phyloP scores from a whole-genome alignment of 2,797 vertebrate species.

The Botia kubotai region DNA sequence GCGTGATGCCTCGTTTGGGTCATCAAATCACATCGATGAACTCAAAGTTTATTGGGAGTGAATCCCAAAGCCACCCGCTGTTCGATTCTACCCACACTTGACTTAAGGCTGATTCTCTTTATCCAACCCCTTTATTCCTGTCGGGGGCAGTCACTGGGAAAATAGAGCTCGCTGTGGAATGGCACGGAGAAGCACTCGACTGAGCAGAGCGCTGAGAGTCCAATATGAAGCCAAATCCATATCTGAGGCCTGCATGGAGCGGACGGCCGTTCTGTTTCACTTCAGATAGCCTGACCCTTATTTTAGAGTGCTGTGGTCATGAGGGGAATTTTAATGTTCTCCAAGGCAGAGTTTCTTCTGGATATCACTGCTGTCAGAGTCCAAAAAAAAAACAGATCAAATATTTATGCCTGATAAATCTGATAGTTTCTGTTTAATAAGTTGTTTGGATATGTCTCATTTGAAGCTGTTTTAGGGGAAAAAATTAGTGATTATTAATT shows the following conservation, averaged over 20 bases:
- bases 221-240: slow-evolving; percentile 21
- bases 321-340: slow-evolving; percentile 41
- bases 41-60: background rate
- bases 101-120: slow-evolving; percentile 20
- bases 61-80: background rate
- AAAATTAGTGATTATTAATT: too few relatives aligned
- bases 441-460: too few relatives aligned
- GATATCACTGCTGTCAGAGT: background rate
- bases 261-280: slow-evolving; percentile 23
- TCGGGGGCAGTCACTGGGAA: slow-evolving; percentile 36
- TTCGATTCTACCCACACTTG: background rate
- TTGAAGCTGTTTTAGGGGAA: too few relatives aligned
- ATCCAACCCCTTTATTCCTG: slow-evolving; percentile 13
- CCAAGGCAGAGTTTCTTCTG: background rate
- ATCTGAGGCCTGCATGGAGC: slow-evolving; percentile 23
- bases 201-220: slow-evolving; percentile 31
- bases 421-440: background rate
- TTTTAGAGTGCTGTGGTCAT: slow-evolving; percentile 22
- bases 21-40: background rate
- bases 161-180: slow-evolving; percentile 28
- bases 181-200: slow-evolving; percentile 36
- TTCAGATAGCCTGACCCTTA: slow-evolving; percentile 32
- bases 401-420: slow-evolving; percentile 21
- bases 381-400: background rate
- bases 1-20: background rate